Base-by-base conservation (phyloP, 2,888 invertebrate genomes). In the Hemistola chrysoprasaria region DNA sequence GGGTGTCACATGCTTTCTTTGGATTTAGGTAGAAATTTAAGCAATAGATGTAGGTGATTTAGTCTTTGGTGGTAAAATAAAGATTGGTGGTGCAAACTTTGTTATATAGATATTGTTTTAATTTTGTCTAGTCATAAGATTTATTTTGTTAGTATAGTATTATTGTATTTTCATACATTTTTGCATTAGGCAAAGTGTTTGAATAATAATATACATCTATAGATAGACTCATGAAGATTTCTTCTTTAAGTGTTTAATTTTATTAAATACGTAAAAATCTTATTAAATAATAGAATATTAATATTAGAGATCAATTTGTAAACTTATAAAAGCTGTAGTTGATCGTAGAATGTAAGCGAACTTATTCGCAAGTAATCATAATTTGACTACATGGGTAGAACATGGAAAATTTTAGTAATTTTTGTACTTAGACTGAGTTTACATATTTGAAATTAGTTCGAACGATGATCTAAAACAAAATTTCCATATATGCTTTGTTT, bases 21-120 rank as follows among this genome's bases (percentile, higher is more conserved):
- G 21, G 50, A 64, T 52, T 55, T 65, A 71, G 55, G 72, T 76
- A 78, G 75, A 52, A 46, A 62, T 67, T 34, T 39, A 38, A 79
- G 62, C 65, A 59, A 56, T 76, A 75, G 70, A 65, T 55, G 59
- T 63, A 50, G 48, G 55, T 46, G 38, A 62, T 48, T 67, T 76
- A 75, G 73, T 76, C 62, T 47, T 67, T 76, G 76, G 74, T 77
- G 78, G 75, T 74, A 68, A 61, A 64, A 63, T 22, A 72, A 63
- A 78, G 62, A 82, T 79, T 85, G 88, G 88, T 88, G 88, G 88
- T 88, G 88, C 88, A 87, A 88, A 83, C 85, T 87, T 84, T 76
- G 67, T 50, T 52, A 56, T 39, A 11, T 62, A 61, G 80, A 77
- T 76, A 62, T 67, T 69, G 71, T 71, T 71, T 73, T 68, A 70